Base-by-base conservation (phyloP, 1,140 invertebrate genomes). In the Leptopilina boulardi region DNA sequence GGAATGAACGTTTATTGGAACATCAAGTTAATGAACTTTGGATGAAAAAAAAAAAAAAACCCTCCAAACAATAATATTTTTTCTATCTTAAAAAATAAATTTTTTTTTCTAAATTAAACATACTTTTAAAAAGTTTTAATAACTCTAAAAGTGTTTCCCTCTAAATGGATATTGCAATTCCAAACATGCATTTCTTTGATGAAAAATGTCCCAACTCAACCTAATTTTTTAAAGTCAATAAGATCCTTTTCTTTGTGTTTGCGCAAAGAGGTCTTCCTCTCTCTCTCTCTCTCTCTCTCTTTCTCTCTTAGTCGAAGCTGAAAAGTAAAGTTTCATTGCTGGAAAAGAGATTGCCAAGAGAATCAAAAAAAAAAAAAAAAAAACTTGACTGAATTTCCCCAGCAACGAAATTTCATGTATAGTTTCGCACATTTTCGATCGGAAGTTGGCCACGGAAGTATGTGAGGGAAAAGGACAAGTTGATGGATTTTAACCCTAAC, bases 401-500 rank as follows among this genome's bases (percentile, higher is more conserved):
- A 6, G 54, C 54, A 66, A 26, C 3, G 13, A 66, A 66, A 66
- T 66, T 66, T 66, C 59, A 30, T 34, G 26, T 59, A n/a, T n/a
- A 66, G 59, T 66, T 23, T 66, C 59, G n/a, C 59, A n/a, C 30
- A 34, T 66, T 66, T 66, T 30, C n/a, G 23, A 21, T n/a, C 51
- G 70, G 72, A 75, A 75, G 77, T 73, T 78, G 77, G 34, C 23
- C 23, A 10, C 59, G 59, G 59, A 66, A 34, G 59, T 66, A 74
- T 71, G 80, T 75, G 9, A 82, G 79, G 81, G 71, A 76, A 77
- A 82, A 82, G 80, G 83, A 86, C 77, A 82, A 84, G 82, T 86
- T 85, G 87, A 89, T 88, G 82, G 87, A 85, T 88, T 88, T 87
- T 87, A 89, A 89, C 86, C 86, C 86, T 85, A 85, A 86, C 85